These are phyloP conservation scores for Eulemur albifrons DNA, from an alignment of 2,797 vertebrate species.

Conservation along the genomic window DNA sequence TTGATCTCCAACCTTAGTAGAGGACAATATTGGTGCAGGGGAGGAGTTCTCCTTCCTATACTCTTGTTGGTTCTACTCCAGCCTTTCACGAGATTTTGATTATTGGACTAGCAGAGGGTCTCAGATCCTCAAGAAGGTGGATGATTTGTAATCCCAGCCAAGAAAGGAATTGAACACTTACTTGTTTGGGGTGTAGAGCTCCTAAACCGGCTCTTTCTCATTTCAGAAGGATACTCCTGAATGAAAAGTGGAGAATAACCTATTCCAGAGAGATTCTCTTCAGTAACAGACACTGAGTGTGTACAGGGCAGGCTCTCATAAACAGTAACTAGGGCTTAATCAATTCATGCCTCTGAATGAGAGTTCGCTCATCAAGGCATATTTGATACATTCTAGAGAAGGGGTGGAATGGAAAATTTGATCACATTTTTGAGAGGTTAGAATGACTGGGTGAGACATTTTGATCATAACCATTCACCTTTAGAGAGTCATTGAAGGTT, in stretches of 20 bases:
- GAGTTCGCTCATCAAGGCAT: neutral
- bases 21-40: neutral
- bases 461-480: neutral
- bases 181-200: neutral
- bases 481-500: neutral
- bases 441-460: neutral
- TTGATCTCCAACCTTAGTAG: neutral
- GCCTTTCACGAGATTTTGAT: neutral
- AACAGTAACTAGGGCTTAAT: neutral
- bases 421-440: neutral
- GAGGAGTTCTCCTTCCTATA: neutral
- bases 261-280: neutral
- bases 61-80: neutral
- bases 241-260: neutral
- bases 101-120: neutral
- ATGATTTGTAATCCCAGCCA: neutral
- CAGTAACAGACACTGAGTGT: neutral
- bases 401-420: neutral
- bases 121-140: neutral
- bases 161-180: neutral
- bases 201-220: neutral
- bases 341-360: neutral
- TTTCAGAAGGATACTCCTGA: neutral
- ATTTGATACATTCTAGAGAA: neutral
- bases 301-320: neutral